Base-by-base conservation (phyloP, 2,888 invertebrate species). In the Hyles lineata region DNA sequence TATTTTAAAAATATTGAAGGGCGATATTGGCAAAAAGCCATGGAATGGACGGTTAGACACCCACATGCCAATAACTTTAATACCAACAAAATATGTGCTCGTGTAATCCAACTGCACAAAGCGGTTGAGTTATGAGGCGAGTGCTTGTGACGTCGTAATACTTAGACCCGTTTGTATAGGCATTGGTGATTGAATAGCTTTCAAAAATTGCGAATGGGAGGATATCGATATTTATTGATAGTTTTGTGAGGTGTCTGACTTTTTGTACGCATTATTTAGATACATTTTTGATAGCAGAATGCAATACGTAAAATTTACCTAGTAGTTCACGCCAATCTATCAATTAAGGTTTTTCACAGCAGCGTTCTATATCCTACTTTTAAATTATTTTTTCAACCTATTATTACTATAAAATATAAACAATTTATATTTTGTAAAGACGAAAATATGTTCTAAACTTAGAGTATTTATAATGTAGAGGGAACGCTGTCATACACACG, bases 131-230 rank as follows among this genome's bases (percentile, higher is more conserved):
- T 87, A 87, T 83, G 87, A 78, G 75, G 71, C 74, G 77, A 77
- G 82, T 87, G 87, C 72, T 55, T 75, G 76, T 84, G 87, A 85
- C 87, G 85, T 80, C 77, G 79, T 80, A 80, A 79, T 81, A 81
- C 77, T 59, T 73, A 61, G 74, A 69, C 52, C 19, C 60, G 79
- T 35, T 60, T 43, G 70, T 73, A 73, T 70, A 32, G 52, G 52
- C 52, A 15, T 71, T 71, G 9, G 50, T 71, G 71, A 63, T 71
- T 71, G 71, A 71, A 55, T 63, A 55, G 35, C 61, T 52, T 71
- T 62, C 25, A n/a, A 43, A 52, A 61, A 60, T 70, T 50, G 52
- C 29, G 35, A 52, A 71, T 21, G 55, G 50, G 21, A 21, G 21
- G 5, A 21, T 23, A 23, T 43, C 23, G 23, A 32, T 32, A 35